phyloP scores from a whole-genome alignment of 2,113 vertebrate genomes.

The Abramis brama region DNA sequence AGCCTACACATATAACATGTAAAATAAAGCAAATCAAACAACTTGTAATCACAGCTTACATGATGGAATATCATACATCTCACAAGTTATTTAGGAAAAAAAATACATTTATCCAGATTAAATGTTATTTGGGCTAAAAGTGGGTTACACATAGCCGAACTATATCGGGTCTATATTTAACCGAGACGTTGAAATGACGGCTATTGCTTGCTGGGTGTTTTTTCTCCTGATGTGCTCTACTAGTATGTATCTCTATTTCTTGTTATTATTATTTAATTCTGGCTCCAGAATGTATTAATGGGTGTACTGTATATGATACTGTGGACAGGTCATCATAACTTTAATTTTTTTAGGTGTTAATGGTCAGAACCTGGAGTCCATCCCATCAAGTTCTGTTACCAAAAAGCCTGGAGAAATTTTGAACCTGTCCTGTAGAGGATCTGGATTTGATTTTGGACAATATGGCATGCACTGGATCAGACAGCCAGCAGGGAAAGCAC shows the following conservation, averaged over 20 bases:
- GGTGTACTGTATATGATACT: neutral
- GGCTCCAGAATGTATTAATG: neutral
- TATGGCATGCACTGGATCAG: conserved; percentile 57
- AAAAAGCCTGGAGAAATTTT: conserved; percentile 56
- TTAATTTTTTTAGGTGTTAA: conserved; percentile 51
- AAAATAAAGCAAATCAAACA: too few species aligned
- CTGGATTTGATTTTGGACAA: conserved; percentile 31
- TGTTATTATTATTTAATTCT: neutral
- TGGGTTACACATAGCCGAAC: too few species aligned
- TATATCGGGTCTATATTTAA: too few species aligned
- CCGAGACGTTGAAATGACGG: too few species aligned
- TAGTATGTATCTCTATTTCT: neutral
- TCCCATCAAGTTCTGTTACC: conserved; percentile 46
- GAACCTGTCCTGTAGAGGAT: conserved; percentile 61
- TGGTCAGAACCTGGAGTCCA: conserved; percentile 57
- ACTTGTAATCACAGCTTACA: too few species aligned
- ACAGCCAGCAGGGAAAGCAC: conserved; percentile 41
- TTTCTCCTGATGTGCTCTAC: neutral
- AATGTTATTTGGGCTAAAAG: too few species aligned
- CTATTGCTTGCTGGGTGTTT: too few species aligned
- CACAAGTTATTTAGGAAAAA: too few species aligned
- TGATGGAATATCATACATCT: too few species aligned
- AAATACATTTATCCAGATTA: too few species aligned
- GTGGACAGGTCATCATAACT: neutral
- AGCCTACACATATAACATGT: too few species aligned